A percentile compares a stretch with the other conserved stretches of the same genome.
Evolutionary conservation across 2,113 vertebrate species (phyloP).

Genomic region (Zosterops lateralis): DNA sequence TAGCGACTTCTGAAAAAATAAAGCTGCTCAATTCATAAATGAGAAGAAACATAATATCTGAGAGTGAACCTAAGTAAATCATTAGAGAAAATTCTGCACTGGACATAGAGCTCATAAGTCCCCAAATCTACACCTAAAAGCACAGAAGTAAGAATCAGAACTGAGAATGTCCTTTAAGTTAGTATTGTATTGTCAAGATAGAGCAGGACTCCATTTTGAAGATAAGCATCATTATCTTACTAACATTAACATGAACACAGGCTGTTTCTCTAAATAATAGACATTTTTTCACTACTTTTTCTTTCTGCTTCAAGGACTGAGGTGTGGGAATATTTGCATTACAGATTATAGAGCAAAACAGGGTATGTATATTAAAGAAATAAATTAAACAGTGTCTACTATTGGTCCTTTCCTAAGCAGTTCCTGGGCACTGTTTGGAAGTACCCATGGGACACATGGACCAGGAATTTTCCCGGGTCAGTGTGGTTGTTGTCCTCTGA

Average conservation of each 20-base stretch:
- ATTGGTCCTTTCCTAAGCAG: neutral
- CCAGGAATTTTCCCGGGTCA: neutral
- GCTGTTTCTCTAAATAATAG: neutral
- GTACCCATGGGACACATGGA: rapidly evolving
- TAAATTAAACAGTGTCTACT: neutral
- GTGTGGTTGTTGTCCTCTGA: neutral
- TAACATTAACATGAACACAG: neutral
- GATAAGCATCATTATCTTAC: neutral
- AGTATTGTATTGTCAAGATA: neutral
- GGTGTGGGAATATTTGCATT: neutral
- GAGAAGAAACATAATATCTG: neutral
- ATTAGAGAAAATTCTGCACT: neutral
- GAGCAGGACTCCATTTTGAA: neutral
- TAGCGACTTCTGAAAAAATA: neutral
- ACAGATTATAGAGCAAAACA: neutral
- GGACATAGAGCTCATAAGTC: neutral
- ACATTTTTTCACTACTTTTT: neutral
- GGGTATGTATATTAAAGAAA: neutral
- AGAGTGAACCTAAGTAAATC: neutral
- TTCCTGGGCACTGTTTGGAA: neutral
- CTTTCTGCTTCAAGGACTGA: neutral
- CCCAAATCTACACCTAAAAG: neutral
- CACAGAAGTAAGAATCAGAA: neutral
- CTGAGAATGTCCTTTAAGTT: neutral
- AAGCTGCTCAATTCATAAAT: neutral